Percentiles rank a stretch among this genome's conserved stretches.
Conservation (phyloP, 2,797 vertebrate species). For the Rhyacichthys aspro region DNA sequence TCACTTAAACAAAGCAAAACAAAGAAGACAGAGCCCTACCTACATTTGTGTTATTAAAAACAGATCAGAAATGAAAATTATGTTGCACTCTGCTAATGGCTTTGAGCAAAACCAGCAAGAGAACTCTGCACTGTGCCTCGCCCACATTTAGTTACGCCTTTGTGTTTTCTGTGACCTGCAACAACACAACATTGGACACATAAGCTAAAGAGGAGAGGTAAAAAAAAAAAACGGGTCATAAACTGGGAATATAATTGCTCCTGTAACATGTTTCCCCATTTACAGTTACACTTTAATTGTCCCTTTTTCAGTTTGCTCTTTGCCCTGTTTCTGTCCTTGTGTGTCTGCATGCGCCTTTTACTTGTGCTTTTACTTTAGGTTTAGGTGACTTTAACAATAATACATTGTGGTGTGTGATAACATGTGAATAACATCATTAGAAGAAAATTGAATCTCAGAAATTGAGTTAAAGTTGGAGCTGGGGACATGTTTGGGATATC, state of each 20-base stretch:
- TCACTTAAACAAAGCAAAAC: conserved; percentile 14
- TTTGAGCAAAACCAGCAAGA: conserved; percentile 72
- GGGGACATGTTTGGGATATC: conserved; percentile 63
- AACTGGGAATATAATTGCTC: conserved; percentile 22
- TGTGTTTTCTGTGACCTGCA: conserved; percentile 63
- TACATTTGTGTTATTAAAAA: conserved; percentile 64
- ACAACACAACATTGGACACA: conserved; percentile 44
- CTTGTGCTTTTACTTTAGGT: conserved; percentile 5
- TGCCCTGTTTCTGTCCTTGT: not conserved
- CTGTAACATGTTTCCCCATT: conserved; percentile 44
- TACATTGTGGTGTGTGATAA: conserved; percentile 63
- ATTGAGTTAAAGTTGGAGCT: conserved; percentile 75
- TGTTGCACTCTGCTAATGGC: conserved; percentile 63
- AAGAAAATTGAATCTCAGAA: conserved; percentile 78
- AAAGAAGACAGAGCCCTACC: conserved; percentile 48
- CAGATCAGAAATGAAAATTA: conserved; percentile 61
- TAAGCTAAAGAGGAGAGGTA: conserved; percentile 39
- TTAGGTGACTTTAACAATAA: too few species aligned
- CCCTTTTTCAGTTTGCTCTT: conserved; percentile 21
- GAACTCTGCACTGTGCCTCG: conserved; percentile 43
- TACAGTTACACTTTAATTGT: conserved; percentile 34
- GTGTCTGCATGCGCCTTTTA: conserved; percentile 16
- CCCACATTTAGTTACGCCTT: conserved; percentile 42
- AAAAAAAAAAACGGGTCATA: too few species aligned
- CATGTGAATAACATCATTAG: conserved; percentile 74